These are phyloP conservation scores for Ptiloglossa arizonensis DNA, from an alignment of 1,140 invertebrate genomes.

Conservation along the genomic window DNA sequence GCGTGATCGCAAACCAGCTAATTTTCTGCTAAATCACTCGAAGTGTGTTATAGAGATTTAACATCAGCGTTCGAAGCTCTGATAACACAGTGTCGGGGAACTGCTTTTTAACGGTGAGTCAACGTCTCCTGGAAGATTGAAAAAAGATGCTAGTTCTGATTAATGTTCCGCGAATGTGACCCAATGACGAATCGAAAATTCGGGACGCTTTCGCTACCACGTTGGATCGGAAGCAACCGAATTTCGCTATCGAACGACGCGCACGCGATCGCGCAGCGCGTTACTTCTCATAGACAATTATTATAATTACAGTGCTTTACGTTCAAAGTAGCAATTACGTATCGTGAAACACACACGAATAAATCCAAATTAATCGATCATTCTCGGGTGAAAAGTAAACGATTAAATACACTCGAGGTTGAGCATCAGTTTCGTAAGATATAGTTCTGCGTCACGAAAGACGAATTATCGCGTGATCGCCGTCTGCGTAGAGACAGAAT, in stretches of 20 bases:
- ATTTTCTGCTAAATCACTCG: slow-evolving; percentile 18
- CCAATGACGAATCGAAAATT: neutral
- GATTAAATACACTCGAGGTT: slow-evolving; percentile 33
- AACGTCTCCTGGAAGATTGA: neutral
- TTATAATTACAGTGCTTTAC: neutral
- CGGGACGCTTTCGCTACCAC: neutral
- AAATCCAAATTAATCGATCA: slow-evolving; percentile 46
- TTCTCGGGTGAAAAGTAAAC: slow-evolving; percentile 33
- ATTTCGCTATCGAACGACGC: neutral
- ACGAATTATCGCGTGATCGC: slow-evolving; percentile 29
- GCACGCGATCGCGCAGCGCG: neutral
- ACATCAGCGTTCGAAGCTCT: neutral
- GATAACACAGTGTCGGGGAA: neutral
- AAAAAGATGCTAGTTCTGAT: too few species aligned
- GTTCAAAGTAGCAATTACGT: neutral
- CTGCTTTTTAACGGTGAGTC: neutral
- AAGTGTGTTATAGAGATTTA: neutral
- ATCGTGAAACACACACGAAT: neutral
- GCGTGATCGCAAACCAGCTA: slow-evolving; percentile 18
- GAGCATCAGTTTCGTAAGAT: slow-evolving; percentile 44
- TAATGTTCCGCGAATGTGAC: neutral
- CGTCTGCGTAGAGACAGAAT: neutral
- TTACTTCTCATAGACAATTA: neutral
- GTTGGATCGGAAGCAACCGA: neutral
- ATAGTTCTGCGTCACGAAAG: slow-evolving; percentile 13